Evolutionary conservation across 2,113 vertebrate species (phyloP).

Genomic region (Copsychus sechellarum): DNA sequence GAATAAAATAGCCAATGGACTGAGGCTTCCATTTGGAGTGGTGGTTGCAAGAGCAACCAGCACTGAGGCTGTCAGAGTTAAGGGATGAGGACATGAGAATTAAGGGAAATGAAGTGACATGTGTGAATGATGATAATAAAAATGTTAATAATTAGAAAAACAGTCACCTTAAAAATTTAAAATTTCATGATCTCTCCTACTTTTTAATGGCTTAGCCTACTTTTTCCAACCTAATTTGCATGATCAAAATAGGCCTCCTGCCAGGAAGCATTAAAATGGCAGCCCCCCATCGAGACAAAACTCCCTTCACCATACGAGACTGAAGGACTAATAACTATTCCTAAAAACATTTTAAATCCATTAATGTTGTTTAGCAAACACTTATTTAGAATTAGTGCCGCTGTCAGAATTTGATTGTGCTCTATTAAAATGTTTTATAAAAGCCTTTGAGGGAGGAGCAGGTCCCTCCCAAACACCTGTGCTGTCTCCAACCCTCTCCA

Average conservation of each 20-base stretch:
- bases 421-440: not conserved
- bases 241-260: constrained; percentile 63
- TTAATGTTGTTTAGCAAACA: constrained; percentile 61
- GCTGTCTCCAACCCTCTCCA: not conserved
- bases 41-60: not conserved
- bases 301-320: constrained; percentile 13
- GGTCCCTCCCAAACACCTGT: not conserved
- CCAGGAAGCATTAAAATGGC: constrained; percentile 62
- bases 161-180: constrained; percentile 32
- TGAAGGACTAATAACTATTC: constrained; percentile 50
- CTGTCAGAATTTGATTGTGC: not conserved
- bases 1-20: not conserved
- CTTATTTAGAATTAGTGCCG: constrained; percentile 43
- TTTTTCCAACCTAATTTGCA: constrained; percentile 62
- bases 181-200: constrained; percentile 19
- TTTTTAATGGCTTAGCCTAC: constrained; percentile 59
- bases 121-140: not conserved
- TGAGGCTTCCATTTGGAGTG: not conserved
- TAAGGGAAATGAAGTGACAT: not conserved
- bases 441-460: not conserved
- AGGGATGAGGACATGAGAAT: not conserved
- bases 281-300: constrained; percentile 32
- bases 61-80: not conserved
- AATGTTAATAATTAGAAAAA: not conserved
- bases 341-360: constrained; percentile 48